Conservation (phyloP, 2,797 vertebrate species). For the Xenopus petersii region DNA sequence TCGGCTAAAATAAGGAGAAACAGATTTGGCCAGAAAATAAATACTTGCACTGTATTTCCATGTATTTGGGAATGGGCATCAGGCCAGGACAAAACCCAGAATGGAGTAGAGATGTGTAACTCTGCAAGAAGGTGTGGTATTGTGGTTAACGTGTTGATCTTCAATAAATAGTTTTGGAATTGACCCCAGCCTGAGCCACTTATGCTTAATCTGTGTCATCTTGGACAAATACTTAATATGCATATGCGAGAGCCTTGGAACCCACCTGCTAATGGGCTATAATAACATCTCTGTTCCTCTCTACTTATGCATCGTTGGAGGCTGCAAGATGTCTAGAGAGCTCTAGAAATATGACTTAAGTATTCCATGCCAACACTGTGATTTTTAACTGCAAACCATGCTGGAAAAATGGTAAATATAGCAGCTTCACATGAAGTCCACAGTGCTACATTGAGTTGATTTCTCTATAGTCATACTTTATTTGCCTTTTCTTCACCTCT, state of each 20-base stretch:
- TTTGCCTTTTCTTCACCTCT: no score
- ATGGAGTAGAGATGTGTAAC: constrained; percentile 27
- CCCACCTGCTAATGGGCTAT: constrained; percentile 21
- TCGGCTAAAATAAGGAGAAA: constrained; percentile 16
- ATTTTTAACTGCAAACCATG: constrained; percentile 10
- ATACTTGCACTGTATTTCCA: constrained; percentile 26
- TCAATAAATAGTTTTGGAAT: constrained; percentile 37
- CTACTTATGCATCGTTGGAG: not conserved
- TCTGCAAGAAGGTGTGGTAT: constrained; percentile 32
- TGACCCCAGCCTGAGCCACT: constrained; percentile 38
- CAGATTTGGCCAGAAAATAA: constrained; percentile 25
- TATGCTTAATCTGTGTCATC: constrained; percentile 33
- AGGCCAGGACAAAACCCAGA: constrained; percentile 21
- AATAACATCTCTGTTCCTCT: constrained; percentile 15
- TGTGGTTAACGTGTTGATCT: constrained; percentile 44
- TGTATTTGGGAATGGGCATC: constrained; percentile 19
- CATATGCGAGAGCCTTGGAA: not conserved
- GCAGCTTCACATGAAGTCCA: no score
- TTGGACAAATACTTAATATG: constrained; percentile 29
- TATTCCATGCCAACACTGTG: not conserved
- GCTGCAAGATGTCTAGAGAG: not conserved
- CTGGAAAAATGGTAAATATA: not conserved
- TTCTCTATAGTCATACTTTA: no score
- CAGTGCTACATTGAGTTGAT: no score
- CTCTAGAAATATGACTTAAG: constrained; percentile 16